Percentiles rank a stretch among this genome's conserved stretches.
Conservation (phyloP, 2,113 vertebrate species). For the Psophia crepitans region DNA sequence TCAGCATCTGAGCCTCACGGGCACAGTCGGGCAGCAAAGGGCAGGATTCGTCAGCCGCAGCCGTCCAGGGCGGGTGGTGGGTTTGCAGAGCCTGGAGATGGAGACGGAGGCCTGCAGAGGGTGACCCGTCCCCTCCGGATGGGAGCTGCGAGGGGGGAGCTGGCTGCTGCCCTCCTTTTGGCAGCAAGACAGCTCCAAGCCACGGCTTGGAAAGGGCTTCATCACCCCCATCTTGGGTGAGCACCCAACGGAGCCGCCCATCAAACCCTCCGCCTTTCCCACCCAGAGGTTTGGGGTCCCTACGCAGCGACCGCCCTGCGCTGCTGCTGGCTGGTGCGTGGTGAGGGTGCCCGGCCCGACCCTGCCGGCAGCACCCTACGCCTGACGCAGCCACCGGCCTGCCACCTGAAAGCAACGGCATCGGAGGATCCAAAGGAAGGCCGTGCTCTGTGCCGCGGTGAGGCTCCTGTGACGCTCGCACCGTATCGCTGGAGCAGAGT, state of each 20-base stretch:
- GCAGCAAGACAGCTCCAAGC: background rate
- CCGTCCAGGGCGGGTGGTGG: background rate
- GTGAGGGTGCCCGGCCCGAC: too few relatives aligned
- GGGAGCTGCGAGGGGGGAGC: background rate
- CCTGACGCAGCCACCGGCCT: too few relatives aligned
- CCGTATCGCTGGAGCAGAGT: background rate
- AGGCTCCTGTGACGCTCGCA: background rate
- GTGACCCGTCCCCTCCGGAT: background rate
- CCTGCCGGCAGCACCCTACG: too few relatives aligned
- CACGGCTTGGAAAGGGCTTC: background rate
- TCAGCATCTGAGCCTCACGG: accelerated
- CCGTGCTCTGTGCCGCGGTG: accelerated
- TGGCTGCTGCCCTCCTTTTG: background rate
- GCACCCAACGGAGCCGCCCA: too few relatives aligned
- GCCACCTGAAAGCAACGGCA: too few relatives aligned
- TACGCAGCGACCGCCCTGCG: too few relatives aligned
- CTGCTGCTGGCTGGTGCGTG: too few relatives aligned
- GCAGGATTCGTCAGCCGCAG: too few relatives aligned
- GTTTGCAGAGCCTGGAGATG: background rate
- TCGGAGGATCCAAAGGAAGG: background rate
- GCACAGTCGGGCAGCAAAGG: accelerated
- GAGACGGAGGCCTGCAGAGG: background rate
- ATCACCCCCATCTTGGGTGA: too few relatives aligned
- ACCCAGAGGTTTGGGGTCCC: too few relatives aligned
- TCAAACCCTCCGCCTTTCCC: too few relatives aligned